A percentile compares a stretch with the other conserved stretches of the same genome.
These are phyloP conservation scores for Corythornis leucogaster DNA, from an alignment of 2,797 vertebrate genomes.

Conservation along the genomic window DNA sequence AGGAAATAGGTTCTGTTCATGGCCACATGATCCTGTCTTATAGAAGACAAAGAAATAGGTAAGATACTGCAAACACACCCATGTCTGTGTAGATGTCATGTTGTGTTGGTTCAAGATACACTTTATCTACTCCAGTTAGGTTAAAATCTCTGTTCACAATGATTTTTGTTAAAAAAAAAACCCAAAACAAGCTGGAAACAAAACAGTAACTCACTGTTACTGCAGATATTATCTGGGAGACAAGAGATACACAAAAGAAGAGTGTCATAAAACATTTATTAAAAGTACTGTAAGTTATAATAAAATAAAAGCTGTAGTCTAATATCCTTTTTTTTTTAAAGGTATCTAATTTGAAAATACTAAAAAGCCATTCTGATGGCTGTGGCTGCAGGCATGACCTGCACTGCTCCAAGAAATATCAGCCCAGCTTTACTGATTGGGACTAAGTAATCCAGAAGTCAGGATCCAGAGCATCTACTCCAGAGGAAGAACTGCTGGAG, in stretches of 20 bases:
- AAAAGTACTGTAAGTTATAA: constrained; percentile 62
- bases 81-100: neutral
- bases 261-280: constrained; percentile 73
- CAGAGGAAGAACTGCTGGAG: constrained; percentile 76
- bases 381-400: constrained; percentile 43
- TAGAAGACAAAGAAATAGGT: neutral
- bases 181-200: too few relatives aligned
- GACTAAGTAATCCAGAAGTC: neutral
- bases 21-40: neutral
- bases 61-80: neutral
- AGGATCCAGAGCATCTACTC: constrained; percentile 24
- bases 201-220: neutral
- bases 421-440: constrained; percentile 16
- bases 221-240: neutral
- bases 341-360: constrained; percentile 39
- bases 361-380: constrained; percentile 29
- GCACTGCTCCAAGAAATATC: constrained; percentile 35
- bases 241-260: neutral
- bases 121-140: neutral
- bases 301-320: constrained; percentile 61
- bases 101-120: neutral
- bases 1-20: neutral
- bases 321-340: constrained; percentile 32
- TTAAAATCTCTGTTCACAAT: neutral
- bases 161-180: neutral